Base-by-base conservation (phyloP, 2,113 vertebrate species). In the Phycodurus eques region DNA sequence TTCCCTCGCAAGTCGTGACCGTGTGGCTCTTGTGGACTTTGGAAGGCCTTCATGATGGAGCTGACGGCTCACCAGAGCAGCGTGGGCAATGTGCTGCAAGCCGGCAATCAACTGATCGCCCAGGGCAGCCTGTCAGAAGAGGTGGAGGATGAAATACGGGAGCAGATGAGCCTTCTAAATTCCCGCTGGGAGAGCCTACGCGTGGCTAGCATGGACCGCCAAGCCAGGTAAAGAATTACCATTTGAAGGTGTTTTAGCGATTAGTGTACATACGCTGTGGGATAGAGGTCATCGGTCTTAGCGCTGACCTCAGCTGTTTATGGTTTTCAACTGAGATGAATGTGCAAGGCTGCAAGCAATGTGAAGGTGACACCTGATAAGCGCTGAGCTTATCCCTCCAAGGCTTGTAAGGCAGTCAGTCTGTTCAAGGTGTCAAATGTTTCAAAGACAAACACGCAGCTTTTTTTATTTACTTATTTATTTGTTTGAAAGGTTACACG, bases 51-150 rank as follows among this genome's bases (percentile, higher is more conserved):
- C 70, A 99, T 99, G 98, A 98, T 99, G 97, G 96, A 98, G 83
- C 88, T 99, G 78, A 99, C 97, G 0, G 95, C 95, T 0, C 98
- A 98, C 84, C 98, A 99, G 93, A 98, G 98, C 93, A 98, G 94
- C 0, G 98, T 99, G 80, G 98, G 98, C 46, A 97, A 91, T 0
- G 96, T 99, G 76, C 94, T 99, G 47, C 96, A 98, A 86, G 96
- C 94, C 0, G 98, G 97, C 13, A 98, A 96, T 89, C 98, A 97
- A 42, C 91, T 99, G 73, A 95, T 98, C 46, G 94, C 95, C 6
- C 95, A 98, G 79, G 96, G 96, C 57, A 94, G 93, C 82, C 91
- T 99, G 70, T 94, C 94, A 0, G 93, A 96, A 0, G 98, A 99
- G 74, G 98, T 99, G 63, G 98, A 98, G 77, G 94, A 94, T 46